These are phyloP conservation scores for Sphecodes monilicornis DNA, from an alignment of 2,888 invertebrate genomes.

Conservation along the genomic window DNA sequence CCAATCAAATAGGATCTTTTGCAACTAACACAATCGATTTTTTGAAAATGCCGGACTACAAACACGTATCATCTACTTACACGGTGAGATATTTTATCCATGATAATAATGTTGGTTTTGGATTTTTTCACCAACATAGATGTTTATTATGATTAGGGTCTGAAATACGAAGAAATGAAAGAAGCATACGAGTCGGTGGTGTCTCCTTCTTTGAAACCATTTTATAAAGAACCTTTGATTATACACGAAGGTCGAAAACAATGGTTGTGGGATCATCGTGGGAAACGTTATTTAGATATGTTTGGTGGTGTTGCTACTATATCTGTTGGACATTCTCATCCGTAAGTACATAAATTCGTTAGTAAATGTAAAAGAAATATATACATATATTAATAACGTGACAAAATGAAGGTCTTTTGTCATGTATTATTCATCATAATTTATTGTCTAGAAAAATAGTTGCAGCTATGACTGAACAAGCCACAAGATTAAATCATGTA, in stretches of 20 bases:
- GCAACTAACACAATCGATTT: background rate
- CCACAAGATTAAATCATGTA: constrained; percentile 94
- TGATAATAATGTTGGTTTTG: background rate
- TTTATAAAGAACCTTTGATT: constrained; percentile 93
- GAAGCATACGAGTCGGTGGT: constrained; percentile 88
- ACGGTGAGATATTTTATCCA: constrained; percentile 23
- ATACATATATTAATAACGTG: no score
- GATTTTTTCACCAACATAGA: background rate
- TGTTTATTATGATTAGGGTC: constrained; percentile 85
- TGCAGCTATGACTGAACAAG: constrained; percentile 91
- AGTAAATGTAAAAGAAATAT: background rate
- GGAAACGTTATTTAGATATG: constrained; percentile 96
- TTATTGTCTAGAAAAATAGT: constrained; percentile 90
- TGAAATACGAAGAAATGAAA: constrained; percentile 87
- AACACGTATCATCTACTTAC: constrained; percentile 25
- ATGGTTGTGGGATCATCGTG: constrained; percentile 95
- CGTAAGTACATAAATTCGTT: constrained; percentile 88
- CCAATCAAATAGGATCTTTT: constrained; percentile 2
- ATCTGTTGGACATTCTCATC: constrained; percentile 98
- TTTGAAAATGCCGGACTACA: constrained; percentile 37
- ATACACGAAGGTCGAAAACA: constrained; percentile 95
- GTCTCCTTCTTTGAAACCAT: constrained; percentile 89
- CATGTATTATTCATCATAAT: background rate
- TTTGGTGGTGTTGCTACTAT: constrained; percentile 99
- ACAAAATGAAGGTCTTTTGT: background rate